phyloP scores from a whole-genome alignment of 2,888 invertebrate genomes.

The Aphidoletes aphidimyza region DNA sequence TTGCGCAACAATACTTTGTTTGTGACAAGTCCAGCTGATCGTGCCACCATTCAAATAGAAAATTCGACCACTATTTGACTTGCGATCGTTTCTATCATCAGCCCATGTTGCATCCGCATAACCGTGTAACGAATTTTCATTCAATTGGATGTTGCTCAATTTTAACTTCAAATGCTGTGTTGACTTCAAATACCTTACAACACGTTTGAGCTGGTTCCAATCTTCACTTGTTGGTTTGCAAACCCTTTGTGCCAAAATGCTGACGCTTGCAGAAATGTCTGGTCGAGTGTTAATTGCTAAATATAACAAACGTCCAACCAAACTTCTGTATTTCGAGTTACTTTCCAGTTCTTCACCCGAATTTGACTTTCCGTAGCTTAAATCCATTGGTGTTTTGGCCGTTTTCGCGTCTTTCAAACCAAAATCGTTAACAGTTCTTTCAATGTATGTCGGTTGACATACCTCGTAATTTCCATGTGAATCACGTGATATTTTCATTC shows the following conservation, averaged over 20 bases:
- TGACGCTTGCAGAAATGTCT: constrained; percentile 59
- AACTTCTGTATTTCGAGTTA: constrained; percentile 56
- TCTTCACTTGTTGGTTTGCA: constrained; percentile 59
- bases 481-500: background rate
- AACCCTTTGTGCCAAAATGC: constrained; percentile 60
- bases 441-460: constrained; percentile 57
- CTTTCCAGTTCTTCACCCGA: constrained; percentile 54
- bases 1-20: no score
- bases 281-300: constrained; percentile 59
- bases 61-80: no score
- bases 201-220: constrained; percentile 60
- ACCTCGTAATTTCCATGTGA: constrained; percentile 56
- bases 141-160: no score
- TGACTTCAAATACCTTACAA: no score
- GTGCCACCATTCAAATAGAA: no score
- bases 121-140: no score
- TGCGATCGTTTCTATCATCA: no score
- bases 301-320: constrained; percentile 58
- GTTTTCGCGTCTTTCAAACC: constrained; percentile 54
- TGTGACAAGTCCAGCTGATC: no score
- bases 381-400: constrained; percentile 37
- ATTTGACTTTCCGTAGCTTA: constrained; percentile 56
- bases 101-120: no score
- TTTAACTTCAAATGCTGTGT: no score
- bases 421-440: constrained; percentile 57